Base-by-base conservation (phyloP, 2,888 invertebrate genomes). In the Aporophyla nigra region DNA sequence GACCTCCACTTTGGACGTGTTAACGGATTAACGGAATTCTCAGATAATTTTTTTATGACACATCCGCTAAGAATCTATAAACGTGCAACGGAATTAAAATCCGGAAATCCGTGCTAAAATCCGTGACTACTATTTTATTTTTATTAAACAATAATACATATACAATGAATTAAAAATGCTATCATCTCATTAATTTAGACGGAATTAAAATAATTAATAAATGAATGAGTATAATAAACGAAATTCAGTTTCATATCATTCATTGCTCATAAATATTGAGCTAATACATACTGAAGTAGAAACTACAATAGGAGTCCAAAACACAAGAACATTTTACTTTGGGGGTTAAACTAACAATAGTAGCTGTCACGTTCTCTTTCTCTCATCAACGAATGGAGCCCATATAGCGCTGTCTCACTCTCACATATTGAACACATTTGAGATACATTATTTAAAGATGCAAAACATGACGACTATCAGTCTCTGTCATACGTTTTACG, bases 211-310 rank as follows among this genome's bases (percentile, higher is more conserved):
- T 65, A 83, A 72, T 61, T 16, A 75, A 72, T 59, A 76, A 74
- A 74, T 69, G 51, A 69, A 85, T 85, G 86, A 85, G 86, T 85
- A 69, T 74, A 72, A 53, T 70, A 62, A 69, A 81, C 27, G 82
- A 68, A 85, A 70, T 61, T 69, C 82, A 73, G 40, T 56, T 62
- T 59, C 51, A 59, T 78, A 53, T n/a, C 33, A 72, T 72, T 74
- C 21, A 58, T 54, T 68, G 12, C 40, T 71, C 24, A 43, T 33
- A 70, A 69, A 51, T 70, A 83, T 54, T 33, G 33, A 84, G 71
- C 19, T 33, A 16, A 56, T 56, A 40, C 43, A 62, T 16, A 71
- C n/a, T 43, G 19, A 56, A 49, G 56, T 24, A 40, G 46, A 81
- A 72, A 84, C 65, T 58, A 19, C 71, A 68, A 59, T 51, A 12